Percentiles rank a stretch among this genome's conserved stretches.
phyloP scores from a whole-genome alignment of 1,140 invertebrate genomes.

The Drosophila sucinea region DNA sequence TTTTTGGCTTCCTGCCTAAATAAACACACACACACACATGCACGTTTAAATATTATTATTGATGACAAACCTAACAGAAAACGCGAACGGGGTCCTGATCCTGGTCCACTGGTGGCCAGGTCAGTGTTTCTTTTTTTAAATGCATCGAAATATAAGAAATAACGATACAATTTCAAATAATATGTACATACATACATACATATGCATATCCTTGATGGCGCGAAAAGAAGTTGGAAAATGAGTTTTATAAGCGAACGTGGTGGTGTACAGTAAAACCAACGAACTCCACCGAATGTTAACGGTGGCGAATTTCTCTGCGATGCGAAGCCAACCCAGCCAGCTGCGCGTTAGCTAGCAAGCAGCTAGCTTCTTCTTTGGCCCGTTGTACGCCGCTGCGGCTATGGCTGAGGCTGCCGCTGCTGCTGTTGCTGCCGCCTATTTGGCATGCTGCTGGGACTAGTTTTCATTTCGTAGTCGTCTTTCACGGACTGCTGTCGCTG shows the following conservation, averaged over 20 bases:
- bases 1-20: conserved; percentile 5
- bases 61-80: neutral
- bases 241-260: neutral
- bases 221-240: neutral
- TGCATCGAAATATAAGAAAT: conserved; percentile 7
- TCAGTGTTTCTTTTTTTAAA: conserved; percentile 6
- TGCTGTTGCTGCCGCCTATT: conserved; percentile 55
- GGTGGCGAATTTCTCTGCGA: conserved; percentile 35
- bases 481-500: conserved; percentile 64
- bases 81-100: neutral
- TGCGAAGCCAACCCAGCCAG: conserved; percentile 31
- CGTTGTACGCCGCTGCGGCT: conserved; percentile 17
- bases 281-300: conserved; percentile 37
- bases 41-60: conserved; percentile 4
- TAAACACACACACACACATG: neutral
- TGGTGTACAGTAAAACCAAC: neutral
- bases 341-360: conserved; percentile 6
- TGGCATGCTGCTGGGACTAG: conserved; percentile 69
- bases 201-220: neutral
- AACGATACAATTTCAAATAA: neutral
- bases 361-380: conserved; percentile 10
- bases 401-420: conserved; percentile 16
- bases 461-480: conserved; percentile 74
- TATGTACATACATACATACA: neutral
- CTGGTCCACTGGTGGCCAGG: conserved; percentile 2